phyloP scores from a whole-genome alignment of 2,888 invertebrate species.

The Meloe dianella region DNA sequence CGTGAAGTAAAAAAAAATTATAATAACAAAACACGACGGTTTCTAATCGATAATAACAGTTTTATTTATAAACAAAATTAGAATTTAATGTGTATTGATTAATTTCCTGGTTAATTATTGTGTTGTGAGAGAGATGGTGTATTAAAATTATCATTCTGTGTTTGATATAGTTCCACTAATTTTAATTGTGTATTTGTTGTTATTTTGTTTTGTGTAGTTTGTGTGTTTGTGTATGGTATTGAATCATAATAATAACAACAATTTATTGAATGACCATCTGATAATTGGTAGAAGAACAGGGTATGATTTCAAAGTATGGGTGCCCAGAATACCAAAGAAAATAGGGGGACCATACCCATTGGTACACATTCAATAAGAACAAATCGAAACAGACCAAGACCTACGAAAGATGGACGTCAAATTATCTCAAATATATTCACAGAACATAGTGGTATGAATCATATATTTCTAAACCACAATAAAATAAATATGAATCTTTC shows the following conservation, averaged over 20 bases:
- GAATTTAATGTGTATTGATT: slow-evolving; percentile 31
- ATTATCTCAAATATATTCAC: slow-evolving; percentile 92
- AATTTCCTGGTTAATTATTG: slow-evolving; percentile 41
- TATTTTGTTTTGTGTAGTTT: slow-evolving; percentile 18
- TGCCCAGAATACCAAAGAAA: slow-evolving; percentile 93
- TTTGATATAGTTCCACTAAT: slow-evolving; percentile 32
- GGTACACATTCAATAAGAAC: slow-evolving; percentile 75
- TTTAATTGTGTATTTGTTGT: slow-evolving; percentile 45
- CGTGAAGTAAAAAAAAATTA: slow-evolving; percentile 40
- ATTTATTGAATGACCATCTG: slow-evolving; percentile 56
- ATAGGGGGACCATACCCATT: slow-evolving; percentile 74
- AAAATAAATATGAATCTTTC: background rate
- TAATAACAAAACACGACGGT: slow-evolving; percentile 22
- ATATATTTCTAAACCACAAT: slow-evolving; percentile 19
- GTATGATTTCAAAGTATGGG: slow-evolving; percentile 73
- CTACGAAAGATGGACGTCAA: slow-evolving; percentile 81
- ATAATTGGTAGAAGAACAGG: slow-evolving; percentile 45
- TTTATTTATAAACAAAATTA: slow-evolving; percentile 35
- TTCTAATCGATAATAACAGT: slow-evolving; percentile 43
- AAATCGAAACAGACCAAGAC: slow-evolving; percentile 75
- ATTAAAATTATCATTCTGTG: slow-evolving; percentile 43
- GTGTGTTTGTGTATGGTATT: slow-evolving; percentile 40
- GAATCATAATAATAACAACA: slow-evolving; percentile 33
- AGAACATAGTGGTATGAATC: slow-evolving; percentile 86
- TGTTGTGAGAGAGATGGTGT: slow-evolving; percentile 37